phyloP scores from a whole-genome alignment of 1,140 invertebrate genomes.

The Phymastichus coffea region DNA sequence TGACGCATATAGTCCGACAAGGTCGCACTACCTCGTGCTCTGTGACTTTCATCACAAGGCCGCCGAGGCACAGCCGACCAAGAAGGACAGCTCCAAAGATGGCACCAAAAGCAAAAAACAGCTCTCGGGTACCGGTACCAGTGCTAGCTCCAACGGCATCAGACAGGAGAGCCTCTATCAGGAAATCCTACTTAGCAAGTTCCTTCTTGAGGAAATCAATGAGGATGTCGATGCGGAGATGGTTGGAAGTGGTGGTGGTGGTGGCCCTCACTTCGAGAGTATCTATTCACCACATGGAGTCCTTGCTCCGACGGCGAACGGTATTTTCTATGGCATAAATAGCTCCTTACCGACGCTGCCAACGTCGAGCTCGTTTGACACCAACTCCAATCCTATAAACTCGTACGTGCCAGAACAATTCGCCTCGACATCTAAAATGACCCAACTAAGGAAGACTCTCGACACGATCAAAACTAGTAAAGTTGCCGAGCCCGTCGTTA shows the following conservation, averaged over 20 bases:
- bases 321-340: slow-evolving; percentile 40
- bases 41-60: slow-evolving; percentile 62
- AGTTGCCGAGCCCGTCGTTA: slow-evolving; percentile 46
- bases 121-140: slow-evolving; percentile 54
- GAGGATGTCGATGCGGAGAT: slow-evolving; percentile 53
- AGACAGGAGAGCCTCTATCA: slow-evolving; percentile 51
- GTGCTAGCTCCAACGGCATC: slow-evolving; percentile 50
- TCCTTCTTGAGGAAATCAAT: slow-evolving; percentile 53
- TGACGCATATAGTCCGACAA: slow-evolving; percentile 40
- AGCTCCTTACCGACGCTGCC: slow-evolving; percentile 39
- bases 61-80: slow-evolving; percentile 32
- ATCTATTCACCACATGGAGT: slow-evolving; percentile 38
- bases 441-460: slow-evolving; percentile 42
- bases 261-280: slow-evolving; percentile 40
- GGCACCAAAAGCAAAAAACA: slow-evolving; percentile 49
- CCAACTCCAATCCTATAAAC: slow-evolving; percentile 49
- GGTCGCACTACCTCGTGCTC: slow-evolving; percentile 57
- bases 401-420: slow-evolving; percentile 44
- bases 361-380: slow-evolving; percentile 44
- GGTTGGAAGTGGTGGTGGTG: slow-evolving; percentile 28
- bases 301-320: slow-evolving; percentile 49
- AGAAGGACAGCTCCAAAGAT: slow-evolving; percentile 45
- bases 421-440: slow-evolving; percentile 50
- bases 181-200: slow-evolving; percentile 52
- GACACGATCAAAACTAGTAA: slow-evolving; percentile 43